Conservation (phyloP, 2,113 vertebrate genomes). For the Lanius ludovicianus region DNA sequence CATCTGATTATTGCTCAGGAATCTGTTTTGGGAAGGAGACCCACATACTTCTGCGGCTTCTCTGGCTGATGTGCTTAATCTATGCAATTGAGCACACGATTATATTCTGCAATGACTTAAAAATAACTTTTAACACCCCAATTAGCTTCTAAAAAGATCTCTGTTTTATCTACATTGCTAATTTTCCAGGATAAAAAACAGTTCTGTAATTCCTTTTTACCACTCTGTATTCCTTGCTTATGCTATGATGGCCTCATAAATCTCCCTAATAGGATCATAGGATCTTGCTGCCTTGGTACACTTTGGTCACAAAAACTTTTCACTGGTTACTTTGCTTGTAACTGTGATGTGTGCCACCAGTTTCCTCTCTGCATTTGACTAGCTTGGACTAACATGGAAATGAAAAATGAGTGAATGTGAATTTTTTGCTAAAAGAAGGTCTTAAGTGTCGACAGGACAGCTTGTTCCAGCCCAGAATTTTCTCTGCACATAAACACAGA, state of each 20-base stretch:
- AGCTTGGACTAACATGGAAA: not conserved
- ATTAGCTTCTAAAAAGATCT: not conserved
- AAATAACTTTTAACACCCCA: not conserved
- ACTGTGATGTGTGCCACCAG: not conserved
- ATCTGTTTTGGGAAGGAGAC: not conserved
- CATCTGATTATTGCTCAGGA: not conserved
- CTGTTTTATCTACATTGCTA: not conserved
- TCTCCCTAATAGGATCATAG: not conserved
- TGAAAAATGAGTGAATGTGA: not conserved
- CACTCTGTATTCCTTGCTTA: not conserved
- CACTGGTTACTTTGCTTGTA: not conserved
- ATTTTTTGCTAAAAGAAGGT: not conserved
- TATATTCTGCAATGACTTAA: not conserved
- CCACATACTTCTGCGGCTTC: not conserved
- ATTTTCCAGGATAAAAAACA: not conserved
- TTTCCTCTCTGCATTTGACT: not conserved
- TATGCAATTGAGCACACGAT: not conserved
- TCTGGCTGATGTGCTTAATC: not conserved
- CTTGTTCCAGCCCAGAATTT: not conserved
- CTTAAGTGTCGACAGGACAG: not conserved
- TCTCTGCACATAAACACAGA: constrained; percentile 10
- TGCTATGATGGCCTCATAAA: not conserved
- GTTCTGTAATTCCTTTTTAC: not conserved
- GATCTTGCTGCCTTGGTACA: not conserved
- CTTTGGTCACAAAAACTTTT: not conserved